Evolutionary conservation across 2,113 vertebrate species (phyloP).

Genomic region (Thermophis baileyi): DNA sequence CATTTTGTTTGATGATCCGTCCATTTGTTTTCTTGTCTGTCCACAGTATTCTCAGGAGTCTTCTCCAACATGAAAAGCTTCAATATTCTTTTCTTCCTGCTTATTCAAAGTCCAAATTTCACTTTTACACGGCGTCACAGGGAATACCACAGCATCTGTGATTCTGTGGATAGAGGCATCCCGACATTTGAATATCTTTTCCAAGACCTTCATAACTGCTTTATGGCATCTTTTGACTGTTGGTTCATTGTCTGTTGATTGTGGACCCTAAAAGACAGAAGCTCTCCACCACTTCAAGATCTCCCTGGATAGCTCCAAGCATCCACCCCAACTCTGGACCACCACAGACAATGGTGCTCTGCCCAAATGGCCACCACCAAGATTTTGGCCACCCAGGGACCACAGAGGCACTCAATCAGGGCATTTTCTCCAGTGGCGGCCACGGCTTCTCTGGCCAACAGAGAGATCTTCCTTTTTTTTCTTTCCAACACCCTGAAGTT

Average conservation of each 20-base stretch:
- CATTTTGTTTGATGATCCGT: neutral
- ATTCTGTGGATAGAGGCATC: neutral
- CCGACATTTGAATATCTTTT: neutral
- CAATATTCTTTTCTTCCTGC: neutral
- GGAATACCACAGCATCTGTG: neutral
- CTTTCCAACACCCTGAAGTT: neutral
- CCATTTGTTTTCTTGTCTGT: neutral
- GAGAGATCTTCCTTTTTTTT: neutral
- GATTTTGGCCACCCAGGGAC: neutral
- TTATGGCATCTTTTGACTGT: neutral
- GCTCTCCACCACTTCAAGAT: neutral
- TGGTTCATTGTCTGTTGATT: neutral
- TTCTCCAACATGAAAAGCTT: neutral
- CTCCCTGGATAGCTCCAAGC: neutral
- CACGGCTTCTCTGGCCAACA: neutral
- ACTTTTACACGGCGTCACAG: neutral
- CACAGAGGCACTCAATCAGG: neutral
- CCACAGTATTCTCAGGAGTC: neutral
- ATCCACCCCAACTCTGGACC: neutral
- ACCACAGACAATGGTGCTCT: neutral
- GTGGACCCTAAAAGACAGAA: neutral
- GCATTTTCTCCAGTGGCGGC: neutral
- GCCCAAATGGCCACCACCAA: neutral
- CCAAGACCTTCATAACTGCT: neutral
- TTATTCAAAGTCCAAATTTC: neutral